Evolutionary conservation across 2,113 vertebrate species (phyloP), one percentile per base, ranked within the genome.

Genomic region (Struthidea cinerea): DNA sequence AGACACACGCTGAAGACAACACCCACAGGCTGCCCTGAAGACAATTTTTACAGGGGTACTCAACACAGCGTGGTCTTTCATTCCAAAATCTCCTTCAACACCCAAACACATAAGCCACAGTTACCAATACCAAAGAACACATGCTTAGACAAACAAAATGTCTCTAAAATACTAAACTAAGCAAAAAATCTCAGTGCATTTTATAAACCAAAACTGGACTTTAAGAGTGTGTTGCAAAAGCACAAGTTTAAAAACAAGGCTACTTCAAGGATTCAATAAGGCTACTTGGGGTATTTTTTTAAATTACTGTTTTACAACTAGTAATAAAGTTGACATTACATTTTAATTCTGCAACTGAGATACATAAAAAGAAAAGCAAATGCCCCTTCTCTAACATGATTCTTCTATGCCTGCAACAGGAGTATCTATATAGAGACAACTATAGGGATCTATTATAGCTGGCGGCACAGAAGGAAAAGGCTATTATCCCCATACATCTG

Each of bases 1-100:
- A 63, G 19, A 32, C 7, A 30, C 0, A 0, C 1, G 10, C 68
- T 55, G 68, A 77, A 23, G 41, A 39, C 1, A 4, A 23, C 21
- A 63, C 3, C 7, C 4, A 23, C 22, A 14, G 22, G 24, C 59
- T 77, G 35, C 46, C 61, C 30, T 22, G 13, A 61, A 69, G 42
- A 78, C 35, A 33, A 18, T 16, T 64, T 68, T 57, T 65, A 89
- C 14, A 27, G 27, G 44, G 18, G 6, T 4, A 11, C 28, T 70
- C 47, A n/a, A 22, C 12, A 69, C 59, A 82, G 35, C 1, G 1
- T 7, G 11, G 24, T 11, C 20, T 73, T 64, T 13, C 32, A 37
- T 53, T 90, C 81, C 60, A 65, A 42, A 57, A 28, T 32, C 30
- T 67, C n/a, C 41, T 53, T 68, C 39, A 75, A 69, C 5, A 41